Percentiles rank a stretch among this genome's conserved stretches.
Evolutionary conservation across 2,888 invertebrate genomes (phyloP).

Genomic region (Phasia obesa): DNA sequence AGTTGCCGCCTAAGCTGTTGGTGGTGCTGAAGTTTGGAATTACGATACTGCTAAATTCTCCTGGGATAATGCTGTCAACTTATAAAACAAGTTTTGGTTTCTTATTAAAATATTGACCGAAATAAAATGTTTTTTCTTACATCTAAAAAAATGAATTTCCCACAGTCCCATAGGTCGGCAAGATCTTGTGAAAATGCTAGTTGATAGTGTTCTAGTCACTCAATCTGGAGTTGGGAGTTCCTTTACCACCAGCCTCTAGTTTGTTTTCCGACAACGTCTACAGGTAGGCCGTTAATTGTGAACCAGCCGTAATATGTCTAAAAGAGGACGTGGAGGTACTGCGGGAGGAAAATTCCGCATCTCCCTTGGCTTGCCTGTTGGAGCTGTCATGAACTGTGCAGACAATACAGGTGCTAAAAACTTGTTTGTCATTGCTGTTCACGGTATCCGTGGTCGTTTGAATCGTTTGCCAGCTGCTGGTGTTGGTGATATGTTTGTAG

Average conservation of each 20-base stretch:
- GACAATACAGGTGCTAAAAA: conserved; percentile 99
- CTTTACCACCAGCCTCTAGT: no score
- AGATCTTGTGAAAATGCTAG: no score
- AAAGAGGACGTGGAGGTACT: conserved; percentile 99
- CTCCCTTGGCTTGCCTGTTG: conserved; percentile 99
- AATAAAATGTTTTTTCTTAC: no score
- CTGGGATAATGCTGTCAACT: conserved; percentile 83
- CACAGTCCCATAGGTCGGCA: no score
- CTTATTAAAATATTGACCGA: no score
- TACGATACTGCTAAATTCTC: conserved; percentile 82
- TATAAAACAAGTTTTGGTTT: no score
- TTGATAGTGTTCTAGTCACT: no score
- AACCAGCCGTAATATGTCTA: conserved; percentile 85
- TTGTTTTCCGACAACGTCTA: no score
- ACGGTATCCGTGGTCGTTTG: conserved; percentile 98
- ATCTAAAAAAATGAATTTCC: no score
- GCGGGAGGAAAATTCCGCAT: conserved; percentile 99
- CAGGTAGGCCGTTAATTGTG: no score
- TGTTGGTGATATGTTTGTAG: conserved; percentile 99
- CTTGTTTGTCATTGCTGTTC: conserved; percentile 99
- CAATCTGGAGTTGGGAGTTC: no score
- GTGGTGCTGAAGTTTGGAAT: conserved; percentile 80
- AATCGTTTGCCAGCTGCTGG: conserved; percentile 99
- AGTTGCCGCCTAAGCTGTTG: conserved; percentile 81
- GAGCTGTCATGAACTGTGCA: conserved; percentile 99